These are phyloP conservation scores for Chaitophorus viminalis DNA, from an alignment of 2,888 invertebrate species.

Conservation along the genomic window DNA sequence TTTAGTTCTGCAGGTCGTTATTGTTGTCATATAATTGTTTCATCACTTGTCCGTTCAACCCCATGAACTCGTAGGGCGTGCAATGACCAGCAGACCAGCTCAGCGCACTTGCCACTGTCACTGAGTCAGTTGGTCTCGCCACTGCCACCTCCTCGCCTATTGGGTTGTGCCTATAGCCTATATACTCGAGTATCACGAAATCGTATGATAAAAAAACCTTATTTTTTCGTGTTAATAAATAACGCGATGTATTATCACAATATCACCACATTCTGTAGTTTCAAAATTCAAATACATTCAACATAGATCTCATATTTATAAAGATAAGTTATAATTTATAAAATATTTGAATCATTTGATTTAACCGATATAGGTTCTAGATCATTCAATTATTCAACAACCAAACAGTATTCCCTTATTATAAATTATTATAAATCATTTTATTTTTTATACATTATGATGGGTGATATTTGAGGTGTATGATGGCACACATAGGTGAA, in stretches of 20 bases:
- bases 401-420: too few species aligned
- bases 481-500: too few species aligned
- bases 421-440: too few species aligned
- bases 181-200: not conserved
- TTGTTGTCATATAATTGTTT: not conserved
- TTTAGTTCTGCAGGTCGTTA: not conserved
- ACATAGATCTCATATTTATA: not conserved
- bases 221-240: not conserved
- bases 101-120: not conserved
- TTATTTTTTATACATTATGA: too few species aligned
- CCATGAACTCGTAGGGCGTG: too few species aligned
- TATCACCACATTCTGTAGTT: not conserved
- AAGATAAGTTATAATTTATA: too few species aligned
- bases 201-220: not conserved
- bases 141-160: not conserved
- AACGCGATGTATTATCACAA: not conserved
- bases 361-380: too few species aligned
- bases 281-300: not conserved
- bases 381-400: too few species aligned
- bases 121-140: not conserved
- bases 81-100: too few species aligned
- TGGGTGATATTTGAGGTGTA: too few species aligned
- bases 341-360: too few species aligned
- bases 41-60: not conserved
- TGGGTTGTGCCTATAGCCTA: not conserved